Conservation (phyloP, 1,140 invertebrate species). For the Pseudomyrmex concolor region DNA sequence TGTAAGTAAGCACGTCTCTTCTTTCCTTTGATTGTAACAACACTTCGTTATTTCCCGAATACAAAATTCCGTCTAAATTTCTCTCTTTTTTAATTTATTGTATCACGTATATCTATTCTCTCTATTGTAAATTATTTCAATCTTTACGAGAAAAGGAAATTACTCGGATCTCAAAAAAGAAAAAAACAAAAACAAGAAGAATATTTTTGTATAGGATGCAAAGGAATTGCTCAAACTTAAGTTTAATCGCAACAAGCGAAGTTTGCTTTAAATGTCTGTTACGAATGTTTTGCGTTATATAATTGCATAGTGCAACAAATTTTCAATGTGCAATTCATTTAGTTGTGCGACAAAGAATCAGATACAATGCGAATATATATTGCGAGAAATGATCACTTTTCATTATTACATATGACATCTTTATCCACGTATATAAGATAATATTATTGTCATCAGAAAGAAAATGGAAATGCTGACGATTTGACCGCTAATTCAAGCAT, state of each 20-base stretch:
- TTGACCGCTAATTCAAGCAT: constrained; percentile 2
- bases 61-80: neutral
- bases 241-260: neutral
- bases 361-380: constrained; percentile 3
- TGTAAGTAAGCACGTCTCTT: neutral
- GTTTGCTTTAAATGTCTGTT: constrained; percentile 13
- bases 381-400: constrained; percentile 7
- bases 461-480: neutral
- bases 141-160: neutral
- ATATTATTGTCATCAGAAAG: neutral
- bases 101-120: neutral
- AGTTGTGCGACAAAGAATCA: neutral
- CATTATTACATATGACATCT: constrained; percentile 9
- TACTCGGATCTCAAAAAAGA: constrained; percentile 25
- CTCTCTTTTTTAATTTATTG: neutral
- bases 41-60: neutral
- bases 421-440: neutral
- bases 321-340: neutral
- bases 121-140: constrained; percentile 2
- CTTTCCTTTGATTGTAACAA: neutral
- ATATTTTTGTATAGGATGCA: constrained; percentile 48
- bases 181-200: neutral
- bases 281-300: constrained; percentile 7
- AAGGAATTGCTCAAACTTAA: constrained; percentile 31
- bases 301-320: neutral